Conservation (phyloP, 2,888 invertebrate species). For the Nephrocerus scutellatus region DNA sequence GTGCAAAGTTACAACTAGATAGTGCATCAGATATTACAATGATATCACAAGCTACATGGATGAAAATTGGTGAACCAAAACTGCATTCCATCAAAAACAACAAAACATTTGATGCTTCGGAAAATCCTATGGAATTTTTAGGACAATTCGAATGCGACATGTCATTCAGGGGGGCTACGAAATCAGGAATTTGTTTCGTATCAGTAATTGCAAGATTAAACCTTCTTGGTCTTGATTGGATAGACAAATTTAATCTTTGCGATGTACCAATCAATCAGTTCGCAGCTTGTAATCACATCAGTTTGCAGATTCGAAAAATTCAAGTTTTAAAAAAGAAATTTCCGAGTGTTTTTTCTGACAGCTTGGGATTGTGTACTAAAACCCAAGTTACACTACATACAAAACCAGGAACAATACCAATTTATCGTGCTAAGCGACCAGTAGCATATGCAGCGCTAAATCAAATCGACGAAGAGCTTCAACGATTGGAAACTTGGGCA, state of each 20-base stretch:
- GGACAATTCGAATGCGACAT: constrained; percentile 13
- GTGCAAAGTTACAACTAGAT: constrained; percentile 17
- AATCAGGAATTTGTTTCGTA: no score
- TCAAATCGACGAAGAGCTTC: constrained; percentile 14
- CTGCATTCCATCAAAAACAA: no score
- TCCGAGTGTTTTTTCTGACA: no score
- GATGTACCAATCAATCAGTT: no score
- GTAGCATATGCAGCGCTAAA: constrained; percentile 20
- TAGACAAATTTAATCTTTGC: no score
- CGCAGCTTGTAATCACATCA: no score
- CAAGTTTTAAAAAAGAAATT: constrained; percentile 6
- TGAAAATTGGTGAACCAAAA: constrained; percentile 11
- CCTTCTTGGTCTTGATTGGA: no score
- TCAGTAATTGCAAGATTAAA: no score
- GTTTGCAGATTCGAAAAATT: constrained; percentile 1
- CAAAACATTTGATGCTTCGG: constrained; percentile 16
- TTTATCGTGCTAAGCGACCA: constrained; percentile 18
- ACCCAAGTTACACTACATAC: no score
- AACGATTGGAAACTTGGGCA: constrained; percentile 12
- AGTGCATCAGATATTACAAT: constrained; percentile 19
- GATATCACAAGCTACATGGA: constrained; percentile 14
- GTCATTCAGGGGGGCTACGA: background rate
- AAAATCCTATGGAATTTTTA: constrained; percentile 10
- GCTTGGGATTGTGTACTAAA: no score
- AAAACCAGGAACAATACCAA: constrained; percentile 15